Conservation (phyloP, 2,797 vertebrate species). For the Sebastes diaconus region DNA sequence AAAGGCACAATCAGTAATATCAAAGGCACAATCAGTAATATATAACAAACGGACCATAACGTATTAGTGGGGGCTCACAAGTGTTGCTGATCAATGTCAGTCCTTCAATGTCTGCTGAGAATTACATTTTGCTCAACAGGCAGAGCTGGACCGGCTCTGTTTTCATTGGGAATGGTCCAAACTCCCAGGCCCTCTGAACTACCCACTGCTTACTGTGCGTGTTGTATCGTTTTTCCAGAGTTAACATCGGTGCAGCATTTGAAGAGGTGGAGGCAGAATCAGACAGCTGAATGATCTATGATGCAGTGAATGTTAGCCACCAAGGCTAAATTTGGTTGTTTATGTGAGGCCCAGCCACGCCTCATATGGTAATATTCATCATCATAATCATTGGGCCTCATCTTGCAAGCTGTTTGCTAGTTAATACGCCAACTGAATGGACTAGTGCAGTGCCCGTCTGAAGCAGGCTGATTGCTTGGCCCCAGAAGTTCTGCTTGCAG, state of each 20-base stretch:
- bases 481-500: not conserved
- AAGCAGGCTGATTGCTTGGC: not conserved
- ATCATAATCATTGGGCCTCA: too few relatives aligned
- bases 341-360: not conserved
- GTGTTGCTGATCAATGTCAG: conserved; percentile 10
- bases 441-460: not conserved
- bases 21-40: not conserved
- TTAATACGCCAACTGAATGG: not conserved
- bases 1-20: not conserved
- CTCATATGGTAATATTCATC: not conserved
- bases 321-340: not conserved
- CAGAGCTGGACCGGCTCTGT: not conserved
- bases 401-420: not conserved
- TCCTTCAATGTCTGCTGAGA: conserved; percentile 6
- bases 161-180: conserved; percentile 15
- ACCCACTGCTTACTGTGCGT: not conserved
- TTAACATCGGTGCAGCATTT: not conserved
- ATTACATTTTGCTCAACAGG: conserved; percentile 8
- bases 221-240: not conserved
- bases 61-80: not conserved
- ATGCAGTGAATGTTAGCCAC: not conserved
- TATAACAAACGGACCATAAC: not conserved
- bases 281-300: not conserved
- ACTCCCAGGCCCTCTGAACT: conserved; percentile 4
- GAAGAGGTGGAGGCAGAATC: not conserved